Evolutionary conservation across 2,888 invertebrate species (phyloP), one percentile per base, ranked within the genome.

Genomic region (Eugnorisma glareosa): DNA sequence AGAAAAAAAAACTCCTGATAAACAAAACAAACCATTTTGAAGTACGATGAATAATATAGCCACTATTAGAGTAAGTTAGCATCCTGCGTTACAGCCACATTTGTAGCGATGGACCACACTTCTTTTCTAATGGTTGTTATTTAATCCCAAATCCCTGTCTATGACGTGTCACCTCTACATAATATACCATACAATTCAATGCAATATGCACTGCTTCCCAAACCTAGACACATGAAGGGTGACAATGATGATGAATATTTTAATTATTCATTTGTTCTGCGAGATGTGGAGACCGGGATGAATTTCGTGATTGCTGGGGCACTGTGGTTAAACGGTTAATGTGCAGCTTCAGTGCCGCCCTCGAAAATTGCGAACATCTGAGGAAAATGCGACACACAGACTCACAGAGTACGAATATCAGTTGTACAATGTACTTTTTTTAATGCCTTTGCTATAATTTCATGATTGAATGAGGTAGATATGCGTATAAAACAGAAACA

Each of bases 241-340:
- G 61, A 66, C n/a, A 76, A 84, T 84, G 77, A 64, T 67, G 70
- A 77, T 84, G 70, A 81, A 75, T 66, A 77, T 84, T 79, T 84
- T 75, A 75, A 79, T 86, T 73, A 81, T 79, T 77, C 76, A 73
- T 77, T 75, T 86, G 74, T 69, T 73, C 61, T 67, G 66, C n/a
- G 28, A 70, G 54, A 70, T 68, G 74, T 73, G 74, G 79, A 76
- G 81, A 84, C 75, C 78, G 71, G 79, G 79, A 79, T 86, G 86
- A 86, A 88, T 88, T 89, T 86, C 68, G 86, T 86, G 82, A 85
- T 83, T 83, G 79, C 78, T 69, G 35, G 71, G 66, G 66, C 70
- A 73, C 71, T 85, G 86, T 72, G 90, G 85, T 88, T 88, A 88
- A 89, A 84, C 83, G 86, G 74, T 86, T 87, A 88, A 86, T 86